Conservation (phyloP, 2,113 vertebrate species). For the Pogonocichla stellata region DNA sequence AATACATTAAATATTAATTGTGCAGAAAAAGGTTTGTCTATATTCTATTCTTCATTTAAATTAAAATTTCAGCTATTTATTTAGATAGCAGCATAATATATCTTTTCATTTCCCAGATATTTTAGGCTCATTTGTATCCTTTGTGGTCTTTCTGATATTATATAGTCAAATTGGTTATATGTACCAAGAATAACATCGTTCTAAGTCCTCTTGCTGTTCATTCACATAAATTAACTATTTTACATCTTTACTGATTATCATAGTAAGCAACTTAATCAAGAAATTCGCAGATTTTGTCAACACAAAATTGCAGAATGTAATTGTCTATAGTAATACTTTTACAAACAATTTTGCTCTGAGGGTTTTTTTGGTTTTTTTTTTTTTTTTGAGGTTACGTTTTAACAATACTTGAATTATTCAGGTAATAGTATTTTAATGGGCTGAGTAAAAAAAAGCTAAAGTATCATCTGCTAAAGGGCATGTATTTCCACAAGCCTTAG, state of each 20-base stretch:
- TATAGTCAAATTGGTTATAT: not conserved
- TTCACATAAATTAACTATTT: slow-evolving; percentile 3
- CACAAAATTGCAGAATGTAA: not conserved
- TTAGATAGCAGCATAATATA: not conserved
- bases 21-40: not conserved
- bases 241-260: not conserved
- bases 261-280: not conserved
- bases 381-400: not conserved
- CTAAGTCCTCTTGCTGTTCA: not conserved
- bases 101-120: not conserved
- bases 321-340: not conserved
- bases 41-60: not conserved
- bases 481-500: not conserved
- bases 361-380: no score
- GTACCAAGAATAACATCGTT: not conserved
- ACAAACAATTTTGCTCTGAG: not conserved
- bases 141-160: not conserved
- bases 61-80: not conserved
- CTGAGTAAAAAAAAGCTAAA: not conserved
- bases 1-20: not conserved
- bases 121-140: not conserved
- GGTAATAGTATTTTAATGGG: not conserved
- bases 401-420: not conserved
- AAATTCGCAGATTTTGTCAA: not conserved
- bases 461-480: not conserved